Percentiles rank a stretch among this genome's conserved stretches.
Evolutionary conservation across 2,888 invertebrate genomes (phyloP).

Genomic region (Ctena decussata): DNA sequence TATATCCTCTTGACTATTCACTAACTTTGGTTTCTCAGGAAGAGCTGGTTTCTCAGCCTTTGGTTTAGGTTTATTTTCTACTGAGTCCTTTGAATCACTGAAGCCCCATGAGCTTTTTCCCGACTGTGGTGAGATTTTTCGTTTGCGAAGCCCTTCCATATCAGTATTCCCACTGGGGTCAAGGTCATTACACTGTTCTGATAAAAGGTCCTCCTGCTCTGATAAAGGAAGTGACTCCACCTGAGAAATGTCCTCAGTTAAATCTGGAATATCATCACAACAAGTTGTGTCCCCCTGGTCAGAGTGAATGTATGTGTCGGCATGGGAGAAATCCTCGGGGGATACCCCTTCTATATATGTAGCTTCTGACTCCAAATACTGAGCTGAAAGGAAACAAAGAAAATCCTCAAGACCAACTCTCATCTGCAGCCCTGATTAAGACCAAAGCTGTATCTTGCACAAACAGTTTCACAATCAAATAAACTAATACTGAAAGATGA

Average conservation of each 20-base stretch:
- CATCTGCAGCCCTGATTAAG: no score
- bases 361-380: slow-evolving; percentile 4
- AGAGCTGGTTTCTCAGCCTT: slow-evolving; percentile 60
- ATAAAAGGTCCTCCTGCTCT: slow-evolving; percentile 18
- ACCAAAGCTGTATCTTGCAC: no score
- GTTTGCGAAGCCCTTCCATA: slow-evolving; percentile 40
- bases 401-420: no score
- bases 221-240: slow-evolving; percentile 60
- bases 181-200: slow-evolving; percentile 44
- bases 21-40: slow-evolving; percentile 63
- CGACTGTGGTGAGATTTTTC: slow-evolving; percentile 31
- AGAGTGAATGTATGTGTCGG: slow-evolving; percentile 51
- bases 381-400: background rate
- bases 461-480: no score
- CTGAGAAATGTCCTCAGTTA: slow-evolving; percentile 61
- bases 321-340: slow-evolving; percentile 56
- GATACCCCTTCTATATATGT: slow-evolving; percentile 29
- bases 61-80: slow-evolving; percentile 23
- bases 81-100: slow-evolving; percentile 1
- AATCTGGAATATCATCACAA: slow-evolving; percentile 64
- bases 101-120: slow-evolving; percentile 24
- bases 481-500: no score
- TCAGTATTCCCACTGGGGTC: slow-evolving; percentile 45
- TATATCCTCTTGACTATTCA: slow-evolving; percentile 14
- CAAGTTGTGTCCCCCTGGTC: slow-evolving; percentile 57